phyloP scores from a whole-genome alignment of 2,888 invertebrate species.

The Ceriagrion tenellum region DNA sequence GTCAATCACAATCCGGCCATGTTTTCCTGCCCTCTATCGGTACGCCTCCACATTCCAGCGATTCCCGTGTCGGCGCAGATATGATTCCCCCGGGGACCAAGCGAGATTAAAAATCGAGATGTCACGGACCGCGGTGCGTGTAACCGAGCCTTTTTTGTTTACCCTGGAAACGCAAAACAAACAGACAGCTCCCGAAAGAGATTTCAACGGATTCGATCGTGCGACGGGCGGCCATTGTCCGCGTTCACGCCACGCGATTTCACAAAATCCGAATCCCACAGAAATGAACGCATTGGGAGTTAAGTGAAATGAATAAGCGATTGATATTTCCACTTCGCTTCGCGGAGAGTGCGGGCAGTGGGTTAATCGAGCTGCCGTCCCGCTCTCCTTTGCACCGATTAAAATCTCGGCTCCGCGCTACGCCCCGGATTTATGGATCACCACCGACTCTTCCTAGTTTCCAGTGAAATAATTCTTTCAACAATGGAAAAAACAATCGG shows the following conservation, averaged over 20 bases:
- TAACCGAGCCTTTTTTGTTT: not conserved
- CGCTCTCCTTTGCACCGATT: no score
- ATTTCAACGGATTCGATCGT: not conserved
- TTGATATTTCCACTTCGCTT: not conserved
- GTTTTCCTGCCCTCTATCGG: no score
- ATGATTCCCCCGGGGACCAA: not conserved
- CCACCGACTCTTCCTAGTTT: no score
- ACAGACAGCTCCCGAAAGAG: not conserved
- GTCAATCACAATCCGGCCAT: no score
- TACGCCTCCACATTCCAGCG: no score
- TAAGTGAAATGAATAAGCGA: not conserved
- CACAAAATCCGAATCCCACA: not conserved
- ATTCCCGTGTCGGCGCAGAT: no score
- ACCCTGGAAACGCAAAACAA: not conserved
- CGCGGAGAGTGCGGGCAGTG: not conserved
- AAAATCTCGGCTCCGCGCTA: no score
- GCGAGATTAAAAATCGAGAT: not conserved
- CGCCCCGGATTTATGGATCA: no score
- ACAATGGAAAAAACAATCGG: no score
- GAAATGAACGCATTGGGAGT: no score
- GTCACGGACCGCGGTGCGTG: not conserved
- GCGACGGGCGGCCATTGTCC: not conserved
- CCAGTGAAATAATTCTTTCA: no score
- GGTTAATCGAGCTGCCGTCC: not conserved
- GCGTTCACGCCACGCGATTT: not conserved